phyloP scores from a whole-genome alignment of 2,888 invertebrate species.

The Brachyopa scutellaris region DNA sequence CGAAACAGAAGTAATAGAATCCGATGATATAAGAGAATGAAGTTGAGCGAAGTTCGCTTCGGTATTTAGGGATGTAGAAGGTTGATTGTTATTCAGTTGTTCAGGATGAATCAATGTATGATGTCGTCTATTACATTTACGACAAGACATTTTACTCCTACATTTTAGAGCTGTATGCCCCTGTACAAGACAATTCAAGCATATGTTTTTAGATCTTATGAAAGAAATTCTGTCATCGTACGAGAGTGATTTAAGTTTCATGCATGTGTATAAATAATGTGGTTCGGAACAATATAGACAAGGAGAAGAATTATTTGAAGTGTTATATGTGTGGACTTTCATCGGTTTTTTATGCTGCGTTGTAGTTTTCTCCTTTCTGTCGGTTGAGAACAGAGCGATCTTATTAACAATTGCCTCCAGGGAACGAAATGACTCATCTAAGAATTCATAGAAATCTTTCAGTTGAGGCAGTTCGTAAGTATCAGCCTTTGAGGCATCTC shows the following conservation, averaged over 20 bases:
- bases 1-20: too few relatives aligned
- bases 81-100: too few relatives aligned
- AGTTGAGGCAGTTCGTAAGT: background rate
- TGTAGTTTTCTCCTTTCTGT: background rate
- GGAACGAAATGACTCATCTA: background rate
- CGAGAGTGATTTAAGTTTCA: background rate
- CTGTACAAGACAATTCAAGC: background rate
- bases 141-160: background rate
- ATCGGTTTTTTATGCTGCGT: background rate
- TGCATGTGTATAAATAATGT: background rate
- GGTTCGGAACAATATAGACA: background rate
- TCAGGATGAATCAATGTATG: background rate
- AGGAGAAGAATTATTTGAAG: background rate
- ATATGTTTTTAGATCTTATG: background rate
- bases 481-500: too few relatives aligned
- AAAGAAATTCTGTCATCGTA: background rate
- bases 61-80: too few relatives aligned
- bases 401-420: background rate
- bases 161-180: background rate
- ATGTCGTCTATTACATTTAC: slow-evolving; percentile 5
- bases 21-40: too few relatives aligned
- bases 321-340: background rate
- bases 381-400: background rate
- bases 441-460: background rate
- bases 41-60: too few relatives aligned